phyloP scores from a whole-genome alignment of 2,888 invertebrate species.

The Melanophora roralis region DNA sequence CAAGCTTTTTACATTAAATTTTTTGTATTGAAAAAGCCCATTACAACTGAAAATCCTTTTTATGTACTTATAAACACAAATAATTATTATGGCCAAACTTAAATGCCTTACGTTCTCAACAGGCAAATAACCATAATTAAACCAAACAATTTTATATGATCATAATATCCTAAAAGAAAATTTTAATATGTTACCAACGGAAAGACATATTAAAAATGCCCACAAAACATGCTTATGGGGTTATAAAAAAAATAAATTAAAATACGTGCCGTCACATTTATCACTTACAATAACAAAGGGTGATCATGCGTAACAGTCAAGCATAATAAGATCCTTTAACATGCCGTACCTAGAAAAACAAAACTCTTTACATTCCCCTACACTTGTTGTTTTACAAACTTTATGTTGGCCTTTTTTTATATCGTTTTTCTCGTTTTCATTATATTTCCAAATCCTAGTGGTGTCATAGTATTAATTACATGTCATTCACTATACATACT shows the following conservation, averaged over 20 bases:
- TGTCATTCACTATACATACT: conserved; percentile 30
- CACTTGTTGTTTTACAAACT: conserved; percentile 53
- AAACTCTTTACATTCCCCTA: conserved; percentile 17
- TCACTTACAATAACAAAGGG: conserved; percentile 32
- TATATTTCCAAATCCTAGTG: conserved; percentile 36
- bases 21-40: too few species aligned
- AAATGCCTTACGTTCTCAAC: too few species aligned
- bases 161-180: too few species aligned
- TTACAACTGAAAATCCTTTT: too few species aligned
- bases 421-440: neutral
- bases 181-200: too few species aligned
- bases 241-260: conserved; percentile 19
- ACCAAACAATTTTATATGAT: too few species aligned
- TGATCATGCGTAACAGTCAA: conserved; percentile 53
- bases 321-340: conserved; percentile 39
- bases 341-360: neutral
- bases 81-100: too few species aligned
- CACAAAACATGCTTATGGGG: too few species aligned
- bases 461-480: conserved; percentile 60
- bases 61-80: too few species aligned
- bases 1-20: too few species aligned
- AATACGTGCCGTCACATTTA: conserved; percentile 37
- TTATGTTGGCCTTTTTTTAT: conserved; percentile 40
- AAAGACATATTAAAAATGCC: too few species aligned
- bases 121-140: too few species aligned